A percentile compares a stretch with the other conserved stretches of the same genome.
Evolutionary conservation across 2,797 vertebrate species (phyloP).

Genomic region (Chaunax sp.): DNA sequence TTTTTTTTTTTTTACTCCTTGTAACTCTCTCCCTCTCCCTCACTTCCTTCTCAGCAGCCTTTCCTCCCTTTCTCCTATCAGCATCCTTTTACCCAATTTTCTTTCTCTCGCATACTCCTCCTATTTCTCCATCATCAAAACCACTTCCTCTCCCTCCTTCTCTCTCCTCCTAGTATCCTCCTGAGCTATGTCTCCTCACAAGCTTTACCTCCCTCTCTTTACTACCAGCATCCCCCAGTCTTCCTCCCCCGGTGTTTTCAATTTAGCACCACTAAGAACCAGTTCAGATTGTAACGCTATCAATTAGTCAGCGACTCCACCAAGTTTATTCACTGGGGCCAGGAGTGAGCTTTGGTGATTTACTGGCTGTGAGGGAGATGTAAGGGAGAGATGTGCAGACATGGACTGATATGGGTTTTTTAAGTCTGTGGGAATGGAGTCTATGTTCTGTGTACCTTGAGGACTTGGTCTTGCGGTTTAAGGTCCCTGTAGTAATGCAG

Average conservation of each 20-base stretch:
- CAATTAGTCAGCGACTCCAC: constrained; percentile 84
- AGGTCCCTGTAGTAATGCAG: constrained; percentile 65
- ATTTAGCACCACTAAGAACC: constrained; percentile 79
- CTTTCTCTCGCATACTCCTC: constrained; percentile 16
- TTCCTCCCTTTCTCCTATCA: constrained; percentile 25
- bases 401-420: constrained; percentile 57
- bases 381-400: constrained; percentile 73
- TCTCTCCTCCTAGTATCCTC: constrained; percentile 14
- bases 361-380: constrained; percentile 82
- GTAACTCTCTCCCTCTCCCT: constrained; percentile 15
- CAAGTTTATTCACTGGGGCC: constrained; percentile 70
- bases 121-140: constrained; percentile 35
- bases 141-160: constrained; percentile 33
- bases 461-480: constrained; percentile 63
- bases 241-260: constrained; percentile 81
- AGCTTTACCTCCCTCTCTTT: constrained; percentile 46
- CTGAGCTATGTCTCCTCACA: constrained; percentile 30
- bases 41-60: constrained; percentile 14
- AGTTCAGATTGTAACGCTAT: constrained; percentile 83
- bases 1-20: too few species aligned
- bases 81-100: constrained; percentile 12
- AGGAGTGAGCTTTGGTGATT: constrained; percentile 73
- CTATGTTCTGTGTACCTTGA: constrained; percentile 56
- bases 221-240: constrained; percentile 53
- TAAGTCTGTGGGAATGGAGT: constrained; percentile 70